phyloP scores from a whole-genome alignment of 2,113 vertebrate species.

The Oryzias melastigma region DNA sequence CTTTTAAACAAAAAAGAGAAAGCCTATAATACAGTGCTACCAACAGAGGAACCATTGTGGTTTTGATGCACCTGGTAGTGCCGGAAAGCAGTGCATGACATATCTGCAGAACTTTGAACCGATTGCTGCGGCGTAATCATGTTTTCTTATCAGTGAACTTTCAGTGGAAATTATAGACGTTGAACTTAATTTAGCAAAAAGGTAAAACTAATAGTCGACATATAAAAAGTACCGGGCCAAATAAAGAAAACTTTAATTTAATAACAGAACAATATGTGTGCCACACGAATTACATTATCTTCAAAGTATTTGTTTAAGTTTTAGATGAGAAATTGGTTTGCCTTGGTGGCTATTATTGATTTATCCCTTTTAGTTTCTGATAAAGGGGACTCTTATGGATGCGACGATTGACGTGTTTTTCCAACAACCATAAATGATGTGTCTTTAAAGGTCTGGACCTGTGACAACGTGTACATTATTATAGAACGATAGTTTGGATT shows the following conservation, averaged over 20 bases:
- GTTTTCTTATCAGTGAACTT: constrained; percentile 7
- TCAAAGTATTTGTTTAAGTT: neutral
- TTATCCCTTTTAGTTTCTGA: neutral
- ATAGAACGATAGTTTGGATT: neutral
- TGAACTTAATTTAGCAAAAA: too few species aligned
- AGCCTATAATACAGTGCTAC: too few species aligned
- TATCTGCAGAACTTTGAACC: constrained; percentile 8
- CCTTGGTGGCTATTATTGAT: neutral
- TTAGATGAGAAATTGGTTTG: neutral
- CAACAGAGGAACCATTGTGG: too few species aligned
- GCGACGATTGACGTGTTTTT: neutral
- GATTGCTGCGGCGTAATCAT: neutral
- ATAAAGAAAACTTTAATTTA: too few species aligned
- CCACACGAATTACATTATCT: neutral
- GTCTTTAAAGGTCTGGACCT: constrained; percentile 1
- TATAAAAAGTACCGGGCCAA: too few species aligned
- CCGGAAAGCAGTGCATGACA: neutral
- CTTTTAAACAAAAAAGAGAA: too few species aligned
- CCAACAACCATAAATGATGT: constrained; percentile 2
- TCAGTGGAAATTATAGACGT: neutral
- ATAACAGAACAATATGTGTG: neutral
- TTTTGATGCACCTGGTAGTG: neutral
- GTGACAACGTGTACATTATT: neutral
- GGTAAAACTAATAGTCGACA: too few species aligned
- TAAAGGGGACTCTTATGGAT: constrained; percentile 4